Evolutionary conservation across 2,113 vertebrate species (phyloP).

Genomic region (Thryonomys swinderianus): DNA sequence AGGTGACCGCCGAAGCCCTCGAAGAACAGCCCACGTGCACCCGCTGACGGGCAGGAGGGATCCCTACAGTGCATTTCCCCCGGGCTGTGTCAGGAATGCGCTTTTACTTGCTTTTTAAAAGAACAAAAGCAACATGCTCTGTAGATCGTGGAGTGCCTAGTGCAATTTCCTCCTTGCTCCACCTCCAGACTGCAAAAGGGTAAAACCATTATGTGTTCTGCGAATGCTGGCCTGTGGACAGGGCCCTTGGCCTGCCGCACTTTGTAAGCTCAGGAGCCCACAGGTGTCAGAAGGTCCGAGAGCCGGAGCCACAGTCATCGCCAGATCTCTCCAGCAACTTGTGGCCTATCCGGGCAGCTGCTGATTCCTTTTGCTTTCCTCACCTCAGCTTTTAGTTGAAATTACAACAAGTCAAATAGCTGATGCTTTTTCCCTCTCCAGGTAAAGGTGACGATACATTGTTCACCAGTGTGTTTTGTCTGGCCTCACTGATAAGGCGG

Average conservation of each 20-base stretch:
- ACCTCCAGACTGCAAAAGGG: constrained; percentile 73
- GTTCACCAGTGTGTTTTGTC: constrained; percentile 98
- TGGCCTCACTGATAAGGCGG: constrained; percentile 95
- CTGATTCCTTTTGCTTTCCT: constrained; percentile 55
- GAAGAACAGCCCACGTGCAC: constrained; percentile 70
- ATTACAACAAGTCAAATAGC: constrained; percentile 99
- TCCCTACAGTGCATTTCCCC: constrained; percentile 55
- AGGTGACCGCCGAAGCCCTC: constrained; percentile 57
- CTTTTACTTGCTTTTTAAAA: constrained; percentile 74
- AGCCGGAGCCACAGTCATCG: constrained; percentile 70
- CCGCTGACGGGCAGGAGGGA: constrained; percentile 57
- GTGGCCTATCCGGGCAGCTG: constrained; percentile 71
- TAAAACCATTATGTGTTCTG: constrained; percentile 76
- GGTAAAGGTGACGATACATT: constrained; percentile 95
- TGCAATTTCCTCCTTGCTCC: constrained; percentile 75
- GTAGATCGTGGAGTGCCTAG: constrained; percentile 64
- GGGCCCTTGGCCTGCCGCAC: constrained; percentile 80
- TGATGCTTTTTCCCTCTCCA: constrained; percentile 98
- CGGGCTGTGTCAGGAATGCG: constrained; percentile 68
- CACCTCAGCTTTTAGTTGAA: constrained; percentile 89
- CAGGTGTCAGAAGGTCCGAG: constrained; percentile 78
- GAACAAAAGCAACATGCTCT: constrained; percentile 80
- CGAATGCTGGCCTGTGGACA: constrained; percentile 76
- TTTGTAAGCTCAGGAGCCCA: constrained; percentile 78
- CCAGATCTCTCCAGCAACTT: constrained; percentile 72